A percentile compares a stretch with the other conserved stretches of the same genome.
phyloP scores from a whole-genome alignment of 1,140 invertebrate genomes.

The Epicauta chinensis region DNA sequence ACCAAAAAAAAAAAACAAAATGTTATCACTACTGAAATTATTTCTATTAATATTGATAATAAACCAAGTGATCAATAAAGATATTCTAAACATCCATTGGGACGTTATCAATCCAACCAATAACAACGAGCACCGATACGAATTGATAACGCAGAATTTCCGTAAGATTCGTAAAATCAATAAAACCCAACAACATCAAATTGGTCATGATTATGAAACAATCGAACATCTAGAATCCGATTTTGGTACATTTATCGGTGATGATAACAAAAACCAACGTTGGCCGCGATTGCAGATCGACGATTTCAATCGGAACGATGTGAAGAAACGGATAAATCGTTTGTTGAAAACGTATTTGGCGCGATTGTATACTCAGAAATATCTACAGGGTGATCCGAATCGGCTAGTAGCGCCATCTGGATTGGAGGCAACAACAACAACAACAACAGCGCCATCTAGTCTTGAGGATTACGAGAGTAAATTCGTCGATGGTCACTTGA shows the following conservation, averaged over 20 bases:
- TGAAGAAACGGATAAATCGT: constrained; percentile 20
- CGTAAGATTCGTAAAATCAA: not conserved
- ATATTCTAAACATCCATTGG: not conserved
- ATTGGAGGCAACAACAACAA: not conserved
- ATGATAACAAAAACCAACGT: not conserved
- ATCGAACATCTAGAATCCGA: constrained; percentile 11
- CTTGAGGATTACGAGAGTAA: constrained; percentile 11
- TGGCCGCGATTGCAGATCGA: not conserved
- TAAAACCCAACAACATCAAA: not conserved
- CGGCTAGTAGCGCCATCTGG: too few relatives aligned
- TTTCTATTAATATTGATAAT: not conserved
- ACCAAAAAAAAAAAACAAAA: not conserved
- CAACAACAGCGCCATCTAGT: not conserved
- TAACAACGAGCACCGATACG: too few relatives aligned
- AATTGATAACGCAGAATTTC: too few relatives aligned
- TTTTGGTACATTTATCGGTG: constrained; percentile 7
- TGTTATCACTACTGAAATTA: not conserved
- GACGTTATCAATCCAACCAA: not conserved
- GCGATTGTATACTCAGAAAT: constrained; percentile 25
- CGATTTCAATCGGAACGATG: not conserved
- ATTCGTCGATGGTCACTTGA: constrained; percentile 14
- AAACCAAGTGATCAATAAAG: too few relatives aligned
- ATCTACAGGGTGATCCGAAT: too few relatives aligned
- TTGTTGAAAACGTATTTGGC: constrained; percentile 29
- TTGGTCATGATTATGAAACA: not conserved